These are phyloP conservation scores for Alfaro cultratus DNA, from an alignment of 2,797 vertebrate species.

Conservation along the genomic window DNA sequence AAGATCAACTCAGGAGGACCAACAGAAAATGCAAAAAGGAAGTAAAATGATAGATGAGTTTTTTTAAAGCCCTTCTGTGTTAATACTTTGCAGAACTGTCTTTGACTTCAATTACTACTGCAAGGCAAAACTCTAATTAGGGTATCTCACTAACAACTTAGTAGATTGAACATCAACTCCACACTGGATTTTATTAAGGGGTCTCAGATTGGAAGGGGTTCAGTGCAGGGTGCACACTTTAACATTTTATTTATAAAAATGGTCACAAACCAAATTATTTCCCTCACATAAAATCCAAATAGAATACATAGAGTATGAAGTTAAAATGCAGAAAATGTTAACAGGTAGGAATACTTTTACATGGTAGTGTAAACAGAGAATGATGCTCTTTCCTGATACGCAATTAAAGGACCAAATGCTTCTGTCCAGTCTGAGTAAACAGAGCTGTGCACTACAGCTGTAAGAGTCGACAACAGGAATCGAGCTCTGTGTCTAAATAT, in stretches of 20 bases:
- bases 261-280: neutral
- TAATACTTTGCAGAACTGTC: neutral
- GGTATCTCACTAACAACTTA: neutral
- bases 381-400: neutral
- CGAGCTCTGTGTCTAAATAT: constrained; percentile 44
- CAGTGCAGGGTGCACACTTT: neutral
- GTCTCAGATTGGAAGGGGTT: neutral
- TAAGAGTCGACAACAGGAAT: constrained; percentile 8
- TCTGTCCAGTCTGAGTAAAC: constrained; percentile 17
- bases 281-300: neutral
- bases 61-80: neutral
- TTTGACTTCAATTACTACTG: neutral
- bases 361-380: no score
- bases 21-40: neutral
- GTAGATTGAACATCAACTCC: neutral
- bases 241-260: neutral
- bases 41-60: neutral
- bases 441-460: neutral
- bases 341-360: neutral
- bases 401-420: constrained; percentile 24
- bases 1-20: neutral
- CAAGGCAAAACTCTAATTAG: neutral
- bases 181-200: neutral
- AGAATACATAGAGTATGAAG: neutral
- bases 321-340: neutral